Conservation (phyloP, 2,888 invertebrate species). For the Tipula helvola region DNA sequence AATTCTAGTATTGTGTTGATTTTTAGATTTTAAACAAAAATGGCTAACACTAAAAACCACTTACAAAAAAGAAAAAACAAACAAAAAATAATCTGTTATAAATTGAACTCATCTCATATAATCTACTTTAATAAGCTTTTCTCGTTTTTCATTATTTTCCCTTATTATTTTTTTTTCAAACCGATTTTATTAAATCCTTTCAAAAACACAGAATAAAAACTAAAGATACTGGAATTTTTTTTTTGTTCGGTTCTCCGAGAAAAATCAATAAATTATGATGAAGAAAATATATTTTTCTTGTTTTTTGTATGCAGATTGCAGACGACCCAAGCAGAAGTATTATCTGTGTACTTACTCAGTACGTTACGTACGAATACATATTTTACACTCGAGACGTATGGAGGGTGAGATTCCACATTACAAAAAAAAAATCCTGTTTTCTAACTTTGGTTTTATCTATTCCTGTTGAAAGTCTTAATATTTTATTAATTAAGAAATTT, state of each 20-base stretch:
- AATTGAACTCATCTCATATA: slow-evolving; percentile 4
- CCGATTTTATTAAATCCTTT: neutral
- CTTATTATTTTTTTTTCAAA: neutral
- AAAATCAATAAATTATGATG: slow-evolving; percentile 4
- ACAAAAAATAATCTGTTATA: neutral
- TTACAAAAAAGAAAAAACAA: neutral
- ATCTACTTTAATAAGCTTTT: slow-evolving; percentile 4
- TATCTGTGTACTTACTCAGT: neutral
- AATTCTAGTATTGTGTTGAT: neutral
- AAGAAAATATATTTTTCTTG: neutral
- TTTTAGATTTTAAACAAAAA: neutral
- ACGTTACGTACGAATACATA: neutral
- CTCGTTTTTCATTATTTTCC: slow-evolving; percentile 1
- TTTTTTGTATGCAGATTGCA: neutral
- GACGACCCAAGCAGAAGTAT: neutral
- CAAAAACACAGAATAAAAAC: neutral
- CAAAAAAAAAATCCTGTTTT: neutral
- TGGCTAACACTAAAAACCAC: slow-evolving; percentile 4
- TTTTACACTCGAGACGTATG: neutral
- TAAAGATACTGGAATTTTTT: neutral
- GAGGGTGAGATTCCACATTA: neutral
- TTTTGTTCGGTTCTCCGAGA: neutral
- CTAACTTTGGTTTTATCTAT: neutral
- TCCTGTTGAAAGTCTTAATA: slow-evolving; percentile 1
- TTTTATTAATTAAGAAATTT: slow-evolving; percentile 9